Evolutionary conservation across 1,140 invertebrate genomes (phyloP).

Genomic region (Polyergus mexicanus): DNA sequence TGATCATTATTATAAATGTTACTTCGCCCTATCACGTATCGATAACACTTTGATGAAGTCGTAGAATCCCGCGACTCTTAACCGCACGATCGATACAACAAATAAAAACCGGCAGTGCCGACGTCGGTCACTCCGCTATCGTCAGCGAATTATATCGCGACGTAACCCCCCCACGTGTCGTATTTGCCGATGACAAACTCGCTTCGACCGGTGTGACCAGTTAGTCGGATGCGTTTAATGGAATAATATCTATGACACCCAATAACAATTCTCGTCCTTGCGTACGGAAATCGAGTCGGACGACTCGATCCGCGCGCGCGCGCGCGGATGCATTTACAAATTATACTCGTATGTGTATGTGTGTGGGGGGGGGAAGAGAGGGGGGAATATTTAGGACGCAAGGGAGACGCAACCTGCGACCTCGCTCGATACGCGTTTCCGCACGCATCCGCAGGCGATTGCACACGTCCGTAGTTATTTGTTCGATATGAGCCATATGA

Average conservation of each 20-base stretch:
- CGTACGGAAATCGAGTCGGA: constrained; percentile 42
- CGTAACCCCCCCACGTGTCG: constrained; percentile 56
- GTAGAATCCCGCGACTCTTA: too few relatives aligned
- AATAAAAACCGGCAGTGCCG: background rate
- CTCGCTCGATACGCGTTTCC: constrained; percentile 51
- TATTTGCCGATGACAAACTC: constrained; percentile 73
- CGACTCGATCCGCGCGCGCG: too few relatives aligned
- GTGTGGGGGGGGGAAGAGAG: too few relatives aligned
- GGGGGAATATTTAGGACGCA: background rate
- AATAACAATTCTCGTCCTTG: constrained; percentile 59
- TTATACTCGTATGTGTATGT: background rate
- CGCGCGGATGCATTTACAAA: background rate
- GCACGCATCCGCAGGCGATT: constrained; percentile 45
- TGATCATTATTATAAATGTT: too few relatives aligned
- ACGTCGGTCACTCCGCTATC: background rate
- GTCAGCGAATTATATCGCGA: constrained; percentile 36
- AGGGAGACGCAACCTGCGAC: background rate
- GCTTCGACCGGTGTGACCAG: constrained; percentile 63
- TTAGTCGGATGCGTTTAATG: constrained; percentile 72
- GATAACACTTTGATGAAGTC: too few relatives aligned
- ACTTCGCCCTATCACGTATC: too few relatives aligned
- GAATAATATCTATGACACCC: constrained; percentile 68
- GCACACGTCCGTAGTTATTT: constrained; percentile 55
- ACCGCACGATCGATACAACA: background rate
- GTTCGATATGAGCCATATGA: constrained; percentile 36